phyloP scores from a whole-genome alignment of 2,113 vertebrate genomes.

The Reinhardtius hippoglossoides region DNA sequence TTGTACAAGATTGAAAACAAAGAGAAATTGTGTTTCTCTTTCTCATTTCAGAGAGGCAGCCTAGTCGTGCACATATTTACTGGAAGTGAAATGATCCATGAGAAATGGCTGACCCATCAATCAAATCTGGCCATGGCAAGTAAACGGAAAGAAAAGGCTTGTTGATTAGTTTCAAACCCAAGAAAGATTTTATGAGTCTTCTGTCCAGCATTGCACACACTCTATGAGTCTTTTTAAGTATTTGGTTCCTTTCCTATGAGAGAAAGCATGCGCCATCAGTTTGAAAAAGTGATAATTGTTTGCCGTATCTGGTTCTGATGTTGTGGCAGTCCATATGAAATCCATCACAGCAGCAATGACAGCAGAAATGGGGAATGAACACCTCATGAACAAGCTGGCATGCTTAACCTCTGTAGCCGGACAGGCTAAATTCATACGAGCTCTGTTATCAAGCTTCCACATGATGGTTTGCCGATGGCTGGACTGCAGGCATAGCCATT shows the following conservation, averaged over 20 bases:
- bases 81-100: conserved; percentile 56
- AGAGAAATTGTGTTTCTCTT: conserved; percentile 60
- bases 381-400: conserved; percentile 64
- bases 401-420: conserved; percentile 44
- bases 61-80: conserved; percentile 59
- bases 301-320: conserved; percentile 64
- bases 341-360: conserved; percentile 60
- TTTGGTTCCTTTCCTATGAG: background rate
- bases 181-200: conserved; percentile 36
- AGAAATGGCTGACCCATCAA: conserved; percentile 60
- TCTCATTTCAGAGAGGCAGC: conserved; percentile 34
- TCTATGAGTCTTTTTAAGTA: background rate
- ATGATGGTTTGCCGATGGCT: conserved; percentile 54
- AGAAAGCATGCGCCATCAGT: conserved; percentile 11
- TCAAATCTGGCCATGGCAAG: conserved; percentile 55
- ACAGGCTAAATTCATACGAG: conserved; percentile 57
- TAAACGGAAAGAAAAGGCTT: conserved; percentile 31
- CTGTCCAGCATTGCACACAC: conserved; percentile 25
- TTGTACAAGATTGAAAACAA: conserved; percentile 68
- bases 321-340: conserved; percentile 46
- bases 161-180: conserved; percentile 49
- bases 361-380: conserved; percentile 61
- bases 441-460: conserved; percentile 59
- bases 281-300: conserved; percentile 60
- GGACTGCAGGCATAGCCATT: conserved; percentile 39